A percentile compares a stretch with the other conserved stretches of the same genome.
Conservation (phyloP, 92 coral and sea anemone species). For the Siderastrea siderea region DNA sequence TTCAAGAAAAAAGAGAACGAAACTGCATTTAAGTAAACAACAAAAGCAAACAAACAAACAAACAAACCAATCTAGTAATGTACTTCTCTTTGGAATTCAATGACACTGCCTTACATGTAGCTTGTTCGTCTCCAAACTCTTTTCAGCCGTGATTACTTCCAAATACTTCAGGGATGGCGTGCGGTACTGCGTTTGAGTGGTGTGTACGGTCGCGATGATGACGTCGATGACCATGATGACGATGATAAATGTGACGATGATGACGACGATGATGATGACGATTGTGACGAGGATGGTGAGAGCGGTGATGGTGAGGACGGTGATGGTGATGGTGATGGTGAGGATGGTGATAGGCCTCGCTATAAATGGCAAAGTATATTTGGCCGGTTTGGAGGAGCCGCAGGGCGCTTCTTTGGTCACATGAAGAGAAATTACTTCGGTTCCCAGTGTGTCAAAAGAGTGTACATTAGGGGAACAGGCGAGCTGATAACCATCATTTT, state of each 20-base stretch:
- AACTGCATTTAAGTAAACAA: too few species aligned
- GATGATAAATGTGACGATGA: constrained; percentile 17
- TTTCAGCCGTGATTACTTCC: constrained; percentile 24
- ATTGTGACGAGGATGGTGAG: neutral
- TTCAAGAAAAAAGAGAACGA: neutral
- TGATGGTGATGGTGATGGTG: neutral
- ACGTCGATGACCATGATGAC: neutral
- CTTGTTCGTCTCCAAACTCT: neutral
- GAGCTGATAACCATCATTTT: constrained; percentile 43
- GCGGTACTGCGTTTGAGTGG: constrained; percentile 35
- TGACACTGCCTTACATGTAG: too few species aligned
- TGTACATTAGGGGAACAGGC: constrained; percentile 37
- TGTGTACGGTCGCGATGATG: constrained; percentile 8
- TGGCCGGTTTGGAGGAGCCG: neutral
- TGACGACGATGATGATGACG: constrained; percentile 16
- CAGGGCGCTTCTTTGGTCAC: constrained; percentile 37
- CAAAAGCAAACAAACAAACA: too few species aligned
- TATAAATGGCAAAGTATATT: constrained; percentile 9
- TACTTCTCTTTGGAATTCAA: too few species aligned
- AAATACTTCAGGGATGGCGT: constrained; percentile 30
- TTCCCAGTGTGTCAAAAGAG: constrained; percentile 18
- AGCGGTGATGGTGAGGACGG: neutral
- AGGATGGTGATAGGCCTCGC: neutral
- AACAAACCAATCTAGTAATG: neutral
- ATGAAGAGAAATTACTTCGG: constrained; percentile 14